These are phyloP conservation scores for Epistrophe eligans DNA, from an alignment of 2,888 invertebrate genomes.

Conservation along the genomic window DNA sequence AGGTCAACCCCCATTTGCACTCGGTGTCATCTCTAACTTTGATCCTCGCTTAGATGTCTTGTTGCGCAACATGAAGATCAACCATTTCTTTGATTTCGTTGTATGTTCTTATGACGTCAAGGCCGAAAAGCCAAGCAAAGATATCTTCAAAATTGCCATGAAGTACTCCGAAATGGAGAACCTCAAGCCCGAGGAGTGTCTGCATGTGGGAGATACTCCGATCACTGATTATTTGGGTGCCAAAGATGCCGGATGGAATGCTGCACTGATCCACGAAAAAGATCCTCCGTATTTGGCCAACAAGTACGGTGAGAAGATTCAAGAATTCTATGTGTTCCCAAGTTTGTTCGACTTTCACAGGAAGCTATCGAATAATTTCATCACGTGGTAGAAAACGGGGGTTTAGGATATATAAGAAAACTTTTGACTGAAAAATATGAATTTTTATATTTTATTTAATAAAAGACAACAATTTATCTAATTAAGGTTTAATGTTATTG, in stretches of 20 bases:
- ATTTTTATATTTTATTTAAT: constrained; percentile 32
- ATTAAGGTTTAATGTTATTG: constrained; percentile 76
- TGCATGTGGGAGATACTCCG: constrained; percentile 93
- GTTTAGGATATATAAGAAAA: constrained; percentile 45
- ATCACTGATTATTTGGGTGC: constrained; percentile 92
- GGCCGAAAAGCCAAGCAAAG: constrained; percentile 89
- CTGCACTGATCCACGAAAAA: constrained; percentile 85
- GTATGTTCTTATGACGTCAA: constrained; percentile 91
- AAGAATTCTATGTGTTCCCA: constrained; percentile 83
- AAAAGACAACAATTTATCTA: neutral
- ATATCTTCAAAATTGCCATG: constrained; percentile 89
- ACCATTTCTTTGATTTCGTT: constrained; percentile 91
- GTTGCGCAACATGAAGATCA: constrained; percentile 87
- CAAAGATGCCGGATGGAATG: constrained; percentile 90
- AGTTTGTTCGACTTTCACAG: constrained; percentile 85
- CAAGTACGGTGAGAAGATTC: constrained; percentile 83
- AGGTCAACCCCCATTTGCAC: constrained; percentile 77
- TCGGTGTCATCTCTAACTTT: constrained; percentile 95
- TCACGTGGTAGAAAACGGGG: constrained; percentile 80
- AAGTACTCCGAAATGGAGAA: constrained; percentile 83
- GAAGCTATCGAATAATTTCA: constrained; percentile 80
- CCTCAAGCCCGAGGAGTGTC: constrained; percentile 86
- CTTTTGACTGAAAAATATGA: constrained; percentile 67
- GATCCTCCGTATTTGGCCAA: constrained; percentile 80
- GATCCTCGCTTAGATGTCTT: constrained; percentile 91